A percentile compares a stretch with the other conserved stretches of the same genome.
These are phyloP conservation scores for Chrysopilus asiliformis DNA, from an alignment of 2,888 invertebrate species.

Conservation along the genomic window DNA sequence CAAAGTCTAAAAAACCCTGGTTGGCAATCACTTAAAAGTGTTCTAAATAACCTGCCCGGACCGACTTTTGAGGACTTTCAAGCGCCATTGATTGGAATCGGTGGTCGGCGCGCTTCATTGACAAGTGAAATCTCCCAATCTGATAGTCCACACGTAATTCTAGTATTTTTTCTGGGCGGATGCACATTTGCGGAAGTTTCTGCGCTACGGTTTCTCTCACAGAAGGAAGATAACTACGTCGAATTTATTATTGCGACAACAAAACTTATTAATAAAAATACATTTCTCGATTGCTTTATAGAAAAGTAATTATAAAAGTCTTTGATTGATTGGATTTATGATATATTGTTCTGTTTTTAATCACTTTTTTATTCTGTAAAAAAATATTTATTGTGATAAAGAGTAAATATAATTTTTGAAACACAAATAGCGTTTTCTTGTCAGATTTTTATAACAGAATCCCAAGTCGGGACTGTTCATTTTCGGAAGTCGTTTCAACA, in stretches of 20 bases:
- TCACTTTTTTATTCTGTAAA: too few relatives aligned
- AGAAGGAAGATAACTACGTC: conserved; percentile 67
- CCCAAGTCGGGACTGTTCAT: too few relatives aligned
- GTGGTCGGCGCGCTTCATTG: conserved; percentile 43
- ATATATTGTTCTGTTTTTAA: too few relatives aligned
- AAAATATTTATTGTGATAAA: too few relatives aligned
- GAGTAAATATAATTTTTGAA: too few relatives aligned
- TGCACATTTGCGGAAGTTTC: conserved; percentile 91
- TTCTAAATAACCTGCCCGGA: conserved; percentile 70
- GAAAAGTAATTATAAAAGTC: conserved; percentile 34
- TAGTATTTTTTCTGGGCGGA: conserved; percentile 94
- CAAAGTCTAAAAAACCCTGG: conserved; percentile 62
- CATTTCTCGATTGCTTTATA: conserved; percentile 66
- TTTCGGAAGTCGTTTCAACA: too few relatives aligned
- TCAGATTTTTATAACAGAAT: too few relatives aligned
- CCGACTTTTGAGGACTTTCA: conserved; percentile 56
- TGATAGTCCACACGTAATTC: conserved; percentile 44
- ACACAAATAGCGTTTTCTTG: too few relatives aligned
- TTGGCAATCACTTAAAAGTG: conserved; percentile 69
- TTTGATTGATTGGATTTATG: too few relatives aligned
- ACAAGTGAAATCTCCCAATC: conserved; percentile 43
- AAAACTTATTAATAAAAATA: conserved; percentile 79
- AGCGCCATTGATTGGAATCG: conserved; percentile 41
- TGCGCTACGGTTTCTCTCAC: conserved; percentile 56
- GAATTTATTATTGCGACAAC: conserved; percentile 87